Evolutionary conservation across 2,113 vertebrate species (phyloP).

Genomic region (Prunella himalayana): DNA sequence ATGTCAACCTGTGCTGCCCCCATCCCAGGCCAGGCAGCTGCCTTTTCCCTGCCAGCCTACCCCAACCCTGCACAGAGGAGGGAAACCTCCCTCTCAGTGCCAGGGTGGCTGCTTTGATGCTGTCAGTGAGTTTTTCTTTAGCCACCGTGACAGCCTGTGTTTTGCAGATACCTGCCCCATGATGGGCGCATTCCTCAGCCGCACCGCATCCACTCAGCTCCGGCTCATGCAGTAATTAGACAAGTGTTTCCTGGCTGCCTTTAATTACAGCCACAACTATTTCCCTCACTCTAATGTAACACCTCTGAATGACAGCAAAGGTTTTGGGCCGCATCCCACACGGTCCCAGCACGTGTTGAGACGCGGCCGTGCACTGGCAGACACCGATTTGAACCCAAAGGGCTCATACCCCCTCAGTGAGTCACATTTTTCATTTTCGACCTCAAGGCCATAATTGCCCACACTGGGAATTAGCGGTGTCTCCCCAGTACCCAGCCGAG

Average conservation of each 20-base stretch:
- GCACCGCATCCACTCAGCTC: neutral
- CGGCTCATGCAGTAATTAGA: neutral
- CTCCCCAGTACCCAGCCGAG: neutral
- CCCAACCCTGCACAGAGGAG: rapidly evolving
- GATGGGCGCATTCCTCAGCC: neutral
- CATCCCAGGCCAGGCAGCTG: neutral
- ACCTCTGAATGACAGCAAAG: neutral
- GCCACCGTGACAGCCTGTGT: neutral
- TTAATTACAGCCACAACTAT: constrained; percentile 46
- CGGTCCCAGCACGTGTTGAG: neutral
- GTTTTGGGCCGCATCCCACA: neutral
- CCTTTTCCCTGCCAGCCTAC: neutral
- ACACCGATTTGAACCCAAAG: neutral
- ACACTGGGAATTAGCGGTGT: neutral
- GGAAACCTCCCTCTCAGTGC: neutral
- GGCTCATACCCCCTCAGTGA: neutral
- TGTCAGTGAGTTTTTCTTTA: neutral
- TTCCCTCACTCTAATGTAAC: neutral
- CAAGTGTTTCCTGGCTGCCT: constrained; percentile 45
- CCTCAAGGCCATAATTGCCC: neutral
- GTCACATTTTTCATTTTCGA: neutral
- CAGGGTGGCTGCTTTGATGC: neutral
- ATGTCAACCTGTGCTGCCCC: neutral
- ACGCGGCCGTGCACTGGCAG: neutral
- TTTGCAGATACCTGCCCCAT: constrained; percentile 22